These are phyloP conservation scores for Aphaenogaster ashmeadi DNA, from an alignment of 1,140 invertebrate genomes.

Conservation along the genomic window DNA sequence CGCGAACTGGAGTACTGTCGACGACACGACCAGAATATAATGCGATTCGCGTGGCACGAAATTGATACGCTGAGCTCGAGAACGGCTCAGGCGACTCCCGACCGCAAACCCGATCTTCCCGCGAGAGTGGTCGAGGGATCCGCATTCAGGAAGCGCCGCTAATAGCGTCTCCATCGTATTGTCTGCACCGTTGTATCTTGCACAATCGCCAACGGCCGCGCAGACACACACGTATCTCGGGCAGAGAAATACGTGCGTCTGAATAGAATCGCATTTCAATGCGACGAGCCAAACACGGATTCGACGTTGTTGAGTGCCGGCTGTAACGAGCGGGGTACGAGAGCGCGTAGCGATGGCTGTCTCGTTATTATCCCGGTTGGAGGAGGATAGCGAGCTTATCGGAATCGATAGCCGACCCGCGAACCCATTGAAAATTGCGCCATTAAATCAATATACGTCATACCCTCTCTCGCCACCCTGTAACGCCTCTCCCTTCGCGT, in stretches of 20 bases:
- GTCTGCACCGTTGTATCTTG: constrained; percentile 8
- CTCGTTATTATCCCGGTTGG: background rate
- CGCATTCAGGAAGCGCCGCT: constrained; percentile 32
- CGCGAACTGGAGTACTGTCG: background rate
- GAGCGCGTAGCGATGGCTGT: background rate
- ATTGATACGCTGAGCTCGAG: constrained; percentile 15
- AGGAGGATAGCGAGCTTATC: constrained; percentile 31
- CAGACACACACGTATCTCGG: background rate
- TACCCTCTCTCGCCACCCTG: too few relatives aligned
- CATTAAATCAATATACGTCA: constrained; percentile 45
- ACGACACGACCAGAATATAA: background rate
- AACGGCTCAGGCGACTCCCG: background rate
- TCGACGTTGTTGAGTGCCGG: constrained; percentile 1
- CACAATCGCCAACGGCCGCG: constrained; percentile 21
- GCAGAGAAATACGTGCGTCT: background rate
- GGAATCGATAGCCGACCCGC: constrained; percentile 28
- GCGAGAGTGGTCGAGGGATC: background rate
- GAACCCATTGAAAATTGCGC: constrained; percentile 32
- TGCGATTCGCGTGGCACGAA: background rate
- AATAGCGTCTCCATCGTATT: constrained; percentile 38
- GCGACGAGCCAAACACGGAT: background rate
- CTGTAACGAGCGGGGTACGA: background rate
- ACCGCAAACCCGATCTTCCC: background rate
- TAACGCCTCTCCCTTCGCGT: background rate
- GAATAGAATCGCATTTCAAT: constrained; percentile 27